phyloP scores from a whole-genome alignment of 35 echinoderm and acorn worm genomes.

The Lytechinus variegatus region DNA sequence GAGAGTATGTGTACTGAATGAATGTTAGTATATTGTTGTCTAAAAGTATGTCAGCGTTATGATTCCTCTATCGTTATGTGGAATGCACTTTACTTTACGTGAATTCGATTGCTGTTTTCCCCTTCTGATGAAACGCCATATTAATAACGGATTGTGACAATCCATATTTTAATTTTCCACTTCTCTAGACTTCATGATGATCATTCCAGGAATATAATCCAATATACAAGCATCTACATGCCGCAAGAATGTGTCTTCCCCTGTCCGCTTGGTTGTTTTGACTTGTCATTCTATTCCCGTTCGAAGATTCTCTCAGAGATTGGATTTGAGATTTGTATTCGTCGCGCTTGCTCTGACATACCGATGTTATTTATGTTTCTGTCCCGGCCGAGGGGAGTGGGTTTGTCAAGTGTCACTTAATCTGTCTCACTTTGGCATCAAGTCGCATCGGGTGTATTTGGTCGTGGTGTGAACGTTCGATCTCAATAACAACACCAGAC shows the following conservation, averaged over 20 bases:
- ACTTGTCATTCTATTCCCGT: background rate
- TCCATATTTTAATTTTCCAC: background rate
- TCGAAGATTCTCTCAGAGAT: background rate
- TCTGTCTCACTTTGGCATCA: background rate
- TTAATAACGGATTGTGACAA: background rate
- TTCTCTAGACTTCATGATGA: background rate
- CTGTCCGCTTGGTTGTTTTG: background rate
- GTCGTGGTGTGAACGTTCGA: background rate
- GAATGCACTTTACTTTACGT: too few relatives aligned
- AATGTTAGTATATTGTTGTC: too few relatives aligned
- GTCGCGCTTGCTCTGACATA: background rate
- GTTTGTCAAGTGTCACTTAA: background rate
- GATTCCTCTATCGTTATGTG: too few relatives aligned
- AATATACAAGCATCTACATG: background rate
- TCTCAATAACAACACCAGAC: too few relatives aligned
- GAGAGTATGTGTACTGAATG: too few relatives aligned
- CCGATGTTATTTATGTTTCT: background rate
- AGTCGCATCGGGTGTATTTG: background rate
- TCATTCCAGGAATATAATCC: background rate
- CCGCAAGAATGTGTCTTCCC: background rate
- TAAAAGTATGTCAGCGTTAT: too few relatives aligned
- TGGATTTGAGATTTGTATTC: background rate
- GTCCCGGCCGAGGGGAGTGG: background rate
- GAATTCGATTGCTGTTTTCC: too few relatives aligned
- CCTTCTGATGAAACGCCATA: too few relatives aligned